A percentile compares a stretch with the other conserved stretches of the same genome.
These are phyloP conservation scores for Anableps anableps DNA, from an alignment of 2,797 vertebrate genomes.

Conservation along the genomic window DNA sequence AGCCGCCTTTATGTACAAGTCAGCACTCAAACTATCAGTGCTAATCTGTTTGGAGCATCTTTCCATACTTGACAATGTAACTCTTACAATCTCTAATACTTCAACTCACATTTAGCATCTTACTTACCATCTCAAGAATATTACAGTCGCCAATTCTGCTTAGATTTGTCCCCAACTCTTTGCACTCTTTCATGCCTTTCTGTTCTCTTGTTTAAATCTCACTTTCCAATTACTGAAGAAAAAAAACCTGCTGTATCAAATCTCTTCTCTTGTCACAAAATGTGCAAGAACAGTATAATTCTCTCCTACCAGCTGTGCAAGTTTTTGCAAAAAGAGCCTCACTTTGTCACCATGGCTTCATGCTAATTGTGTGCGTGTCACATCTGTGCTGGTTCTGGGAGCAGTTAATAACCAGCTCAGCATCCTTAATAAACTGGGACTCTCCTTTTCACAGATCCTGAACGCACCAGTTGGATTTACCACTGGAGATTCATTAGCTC, in stretches of 20 bases:
- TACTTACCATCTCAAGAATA: not conserved
- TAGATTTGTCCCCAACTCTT: not conserved
- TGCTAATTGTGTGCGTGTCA: constrained; percentile 13
- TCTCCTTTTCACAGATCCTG: not conserved
- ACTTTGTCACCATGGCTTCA: constrained; percentile 7
- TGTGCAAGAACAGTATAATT: not conserved
- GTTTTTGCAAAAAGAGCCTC: constrained; percentile 16
- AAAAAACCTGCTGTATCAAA: constrained; percentile 8
- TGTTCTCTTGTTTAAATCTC: not conserved
- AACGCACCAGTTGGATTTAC: not conserved
- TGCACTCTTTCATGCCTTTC: not conserved
- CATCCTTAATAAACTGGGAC: constrained; percentile 12
- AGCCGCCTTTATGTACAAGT: not conserved
- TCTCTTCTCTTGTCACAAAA: not conserved
- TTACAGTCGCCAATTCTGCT: not conserved
- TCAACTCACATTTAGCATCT: not conserved
- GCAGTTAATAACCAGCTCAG: constrained; percentile 16
- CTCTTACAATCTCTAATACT: not conserved
- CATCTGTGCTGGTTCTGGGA: constrained; percentile 8
- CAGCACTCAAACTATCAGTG: not conserved
- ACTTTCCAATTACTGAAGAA: not conserved
- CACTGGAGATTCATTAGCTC: constrained; percentile 23
- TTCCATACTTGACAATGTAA: not conserved
- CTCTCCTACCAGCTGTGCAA: constrained; percentile 10
- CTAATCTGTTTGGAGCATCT: not conserved